Percentiles rank a stretch among this genome's conserved stretches.
Conservation (phyloP, 2,113 vertebrate genomes). For the Lepus europaeus region DNA sequence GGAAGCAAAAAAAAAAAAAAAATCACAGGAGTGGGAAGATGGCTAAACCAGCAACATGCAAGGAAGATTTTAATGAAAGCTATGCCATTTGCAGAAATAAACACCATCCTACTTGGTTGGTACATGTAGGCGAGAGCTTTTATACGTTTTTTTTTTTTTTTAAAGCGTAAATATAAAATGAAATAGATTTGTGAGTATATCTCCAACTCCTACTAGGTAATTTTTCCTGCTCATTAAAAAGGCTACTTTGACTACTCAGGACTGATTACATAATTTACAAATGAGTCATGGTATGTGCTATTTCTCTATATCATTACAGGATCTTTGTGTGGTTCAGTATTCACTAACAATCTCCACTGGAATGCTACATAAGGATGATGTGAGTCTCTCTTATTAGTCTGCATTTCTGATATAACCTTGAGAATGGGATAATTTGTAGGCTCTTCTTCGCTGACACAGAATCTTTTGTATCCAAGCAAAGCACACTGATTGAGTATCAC, state of each 20-base stretch:
- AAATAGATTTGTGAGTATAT: neutral
- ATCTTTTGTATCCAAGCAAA: neutral
- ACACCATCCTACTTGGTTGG: neutral
- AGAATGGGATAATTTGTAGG: constrained; percentile 23
- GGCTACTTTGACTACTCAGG: constrained; percentile 40
- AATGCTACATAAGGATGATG: neutral
- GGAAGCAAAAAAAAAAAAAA: neutral
- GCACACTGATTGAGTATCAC: neutral
- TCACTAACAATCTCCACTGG: neutral
- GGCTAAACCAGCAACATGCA: neutral
- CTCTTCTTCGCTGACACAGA: constrained; percentile 11
- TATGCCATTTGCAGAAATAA: constrained; percentile 44
- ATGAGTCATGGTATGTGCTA: neutral
- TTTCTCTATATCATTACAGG: neutral
- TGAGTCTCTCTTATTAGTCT: neutral
- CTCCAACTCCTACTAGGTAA: constrained; percentile 27
- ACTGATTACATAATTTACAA: constrained; percentile 7
- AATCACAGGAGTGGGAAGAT: neutral
- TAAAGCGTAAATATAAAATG: constrained; percentile 58
- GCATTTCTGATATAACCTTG: constrained; percentile 14
- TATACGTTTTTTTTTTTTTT: neutral
- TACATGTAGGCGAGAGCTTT: neutral
- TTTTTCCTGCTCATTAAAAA: constrained; percentile 31
- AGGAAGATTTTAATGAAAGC: constrained; percentile 46
- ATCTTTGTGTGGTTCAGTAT: neutral